phyloP scores from a whole-genome alignment of 2,888 invertebrate species.

The Elmis aenea region DNA sequence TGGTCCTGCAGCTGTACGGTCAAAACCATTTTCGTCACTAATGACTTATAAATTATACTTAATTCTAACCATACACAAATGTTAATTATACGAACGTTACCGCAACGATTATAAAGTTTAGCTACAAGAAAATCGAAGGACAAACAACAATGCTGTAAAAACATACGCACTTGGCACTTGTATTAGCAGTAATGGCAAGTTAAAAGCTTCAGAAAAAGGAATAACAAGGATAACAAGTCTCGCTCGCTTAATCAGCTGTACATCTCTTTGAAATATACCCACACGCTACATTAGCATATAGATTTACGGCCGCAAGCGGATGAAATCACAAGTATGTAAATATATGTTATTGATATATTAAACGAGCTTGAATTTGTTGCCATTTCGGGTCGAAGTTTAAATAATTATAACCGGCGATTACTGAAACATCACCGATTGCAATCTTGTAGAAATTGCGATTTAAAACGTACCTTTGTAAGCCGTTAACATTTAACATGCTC shows the following conservation, averaged over 20 bases:
- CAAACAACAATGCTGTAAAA: too few relatives aligned
- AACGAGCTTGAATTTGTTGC: conserved; percentile 22
- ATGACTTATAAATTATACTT: too few relatives aligned
- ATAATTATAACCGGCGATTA: conserved; percentile 1
- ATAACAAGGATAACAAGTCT: conserved; percentile 25
- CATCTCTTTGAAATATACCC: conserved; percentile 26
- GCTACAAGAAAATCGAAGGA: too few relatives aligned
- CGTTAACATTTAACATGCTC: too few relatives aligned
- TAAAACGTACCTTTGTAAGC: background rate
- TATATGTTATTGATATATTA: conserved; percentile 31
- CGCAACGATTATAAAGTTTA: too few relatives aligned
- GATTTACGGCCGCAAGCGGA: conserved; percentile 31
- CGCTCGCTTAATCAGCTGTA: conserved; percentile 27
- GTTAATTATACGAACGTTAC: too few relatives aligned
- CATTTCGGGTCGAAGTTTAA: conserved; percentile 10
- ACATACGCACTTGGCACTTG: too few relatives aligned
- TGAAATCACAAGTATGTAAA: conserved; percentile 30
- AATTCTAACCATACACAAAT: too few relatives aligned
- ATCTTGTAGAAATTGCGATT: background rate
- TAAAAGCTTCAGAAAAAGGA: conserved; percentile 20
- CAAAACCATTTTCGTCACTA: too few relatives aligned
- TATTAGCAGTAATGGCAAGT: too few relatives aligned
- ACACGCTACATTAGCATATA: conserved; percentile 32
- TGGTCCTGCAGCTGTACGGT: too few relatives aligned
- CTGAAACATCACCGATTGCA: too few relatives aligned